Evolutionary conservation across 2,797 vertebrate genomes (phyloP), one percentile per base, ranked within the genome.

Genomic region (Lacerta agilis): DNA sequence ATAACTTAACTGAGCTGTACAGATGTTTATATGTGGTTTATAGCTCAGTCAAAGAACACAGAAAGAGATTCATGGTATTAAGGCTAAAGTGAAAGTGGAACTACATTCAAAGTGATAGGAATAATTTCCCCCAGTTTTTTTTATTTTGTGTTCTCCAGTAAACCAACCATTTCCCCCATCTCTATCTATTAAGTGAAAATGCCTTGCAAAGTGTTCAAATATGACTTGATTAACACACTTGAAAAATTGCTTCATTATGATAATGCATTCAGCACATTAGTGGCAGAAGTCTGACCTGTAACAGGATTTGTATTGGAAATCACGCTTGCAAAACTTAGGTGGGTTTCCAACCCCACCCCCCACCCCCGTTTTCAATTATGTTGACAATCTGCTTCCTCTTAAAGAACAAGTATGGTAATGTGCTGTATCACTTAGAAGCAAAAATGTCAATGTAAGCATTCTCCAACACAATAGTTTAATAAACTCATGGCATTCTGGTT

Each of bases 71-170:
- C 81, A 61, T 0, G 85, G 85, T 18, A 82, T 87, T 92, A 90
- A 1, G 92, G 94, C 93, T 93, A 78, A 86, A 94, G 91, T 93
- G 95, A 84, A 91, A 95, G 95, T 13, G 29, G 27, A 23, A 23
- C 75, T 45, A 77, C 29, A 91, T 91, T 95, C 49, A 93, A 95
- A 95, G 87, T 95, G 93, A 93, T 93, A 86, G 8, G 67, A 64
- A 43, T 3, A 27, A 23, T 38, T 89, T 49, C 33, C 49, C 86
- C 79, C 71, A 79, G 38, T 69, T 69, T 80, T 71, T 81, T 82
- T 72, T 27, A 55, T 49, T 92, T 89, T 89, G 89, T 45, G 89
- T 83, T 77, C 87, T 91, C 29, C 1, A 75, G 82, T 67, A 80
- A 4, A 55, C 86, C 17, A 11, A 58, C 69, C 29, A 61, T 83